Base-by-base conservation (phyloP, 1,140 invertebrate species). In the Trichoplusia ni region DNA sequence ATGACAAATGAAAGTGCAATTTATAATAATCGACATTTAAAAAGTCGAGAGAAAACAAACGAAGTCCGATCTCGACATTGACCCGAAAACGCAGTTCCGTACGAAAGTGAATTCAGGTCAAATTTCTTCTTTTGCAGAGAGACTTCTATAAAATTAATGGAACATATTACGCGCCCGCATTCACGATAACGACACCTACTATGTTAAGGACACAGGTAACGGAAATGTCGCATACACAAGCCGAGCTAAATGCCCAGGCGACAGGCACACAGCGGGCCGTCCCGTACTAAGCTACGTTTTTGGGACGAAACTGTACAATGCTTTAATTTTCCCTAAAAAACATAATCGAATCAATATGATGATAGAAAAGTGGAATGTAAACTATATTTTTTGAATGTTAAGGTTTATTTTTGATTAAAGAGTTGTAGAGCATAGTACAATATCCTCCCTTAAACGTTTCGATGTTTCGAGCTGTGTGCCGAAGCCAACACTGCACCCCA, bases 131-230 rank as follows among this genome's bases (percentile, higher is more conserved):
- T 82, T 88, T 88, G 18, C 86, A 89, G 86, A 89, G 84, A 35
- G 85, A 89, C 85, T 89, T 89, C 86, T 89, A 89, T 89, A 89
- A 86, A 88, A 81, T 89, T 71, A 89, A 89, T 62, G 86, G 84
- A 70, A 82, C 85, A 49, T 83, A 79, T 79, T 82, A 82, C 73
- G 71, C 77, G 70, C 76, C 84, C 64, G 69, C 76, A 63, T 82
- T 69, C 59, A 71, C 74, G 67, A 67, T 78, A 75, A 77, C 81
- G 16, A 78, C 82, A 76, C 69, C 82, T 37, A 71, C 73, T 74
- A 65, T 75, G 73, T 69, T 75, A 71, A 74, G 79, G 77, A 82
- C 71, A 38, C 81, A 89, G 86, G 86, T 87, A 89, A 87, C 69
- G 62, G 56, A 64, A 4, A 19, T 40, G 35, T 58, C 53, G 53